These are phyloP conservation scores for Cebus imitator DNA, from an alignment of 2,113 vertebrate species.

Conservation along the genomic window DNA sequence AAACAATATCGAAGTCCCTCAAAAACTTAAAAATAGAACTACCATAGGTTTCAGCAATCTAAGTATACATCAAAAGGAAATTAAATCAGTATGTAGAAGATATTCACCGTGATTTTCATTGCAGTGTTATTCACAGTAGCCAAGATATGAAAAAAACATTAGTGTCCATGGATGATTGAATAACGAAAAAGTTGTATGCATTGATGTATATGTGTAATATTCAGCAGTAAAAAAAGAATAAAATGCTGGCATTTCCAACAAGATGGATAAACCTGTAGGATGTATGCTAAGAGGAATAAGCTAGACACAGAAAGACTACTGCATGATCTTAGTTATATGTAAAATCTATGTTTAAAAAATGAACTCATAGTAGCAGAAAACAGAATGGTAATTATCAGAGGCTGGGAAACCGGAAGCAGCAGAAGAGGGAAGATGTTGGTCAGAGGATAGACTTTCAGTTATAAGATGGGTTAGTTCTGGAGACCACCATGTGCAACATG, in stretches of 20 bases:
- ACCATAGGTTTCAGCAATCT: neutral
- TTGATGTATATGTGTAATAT: neutral
- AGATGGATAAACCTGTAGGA: neutral
- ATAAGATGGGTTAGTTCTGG: neutral
- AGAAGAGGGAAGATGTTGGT: neutral
- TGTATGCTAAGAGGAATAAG: neutral
- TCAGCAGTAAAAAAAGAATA: neutral
- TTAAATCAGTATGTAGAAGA: neutral
- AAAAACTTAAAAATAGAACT: neutral
- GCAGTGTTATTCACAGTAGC: neutral
- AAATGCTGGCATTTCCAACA: neutral
- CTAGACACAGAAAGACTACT: neutral
- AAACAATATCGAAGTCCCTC: neutral
- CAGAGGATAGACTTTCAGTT: neutral
- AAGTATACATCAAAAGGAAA: neutral
- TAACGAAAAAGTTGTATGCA: neutral
- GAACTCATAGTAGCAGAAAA: neutral
- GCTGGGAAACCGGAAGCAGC: neutral
- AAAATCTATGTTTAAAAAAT: neutral
- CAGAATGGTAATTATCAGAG: neutral
- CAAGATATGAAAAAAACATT: neutral
- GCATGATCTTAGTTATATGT: neutral
- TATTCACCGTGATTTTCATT: neutral
- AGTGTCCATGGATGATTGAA: neutral
- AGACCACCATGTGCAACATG: neutral